These are phyloP conservation scores for Epinephelus lanceolatus DNA, from an alignment of 2,113 vertebrate genomes.

Conservation along the genomic window DNA sequence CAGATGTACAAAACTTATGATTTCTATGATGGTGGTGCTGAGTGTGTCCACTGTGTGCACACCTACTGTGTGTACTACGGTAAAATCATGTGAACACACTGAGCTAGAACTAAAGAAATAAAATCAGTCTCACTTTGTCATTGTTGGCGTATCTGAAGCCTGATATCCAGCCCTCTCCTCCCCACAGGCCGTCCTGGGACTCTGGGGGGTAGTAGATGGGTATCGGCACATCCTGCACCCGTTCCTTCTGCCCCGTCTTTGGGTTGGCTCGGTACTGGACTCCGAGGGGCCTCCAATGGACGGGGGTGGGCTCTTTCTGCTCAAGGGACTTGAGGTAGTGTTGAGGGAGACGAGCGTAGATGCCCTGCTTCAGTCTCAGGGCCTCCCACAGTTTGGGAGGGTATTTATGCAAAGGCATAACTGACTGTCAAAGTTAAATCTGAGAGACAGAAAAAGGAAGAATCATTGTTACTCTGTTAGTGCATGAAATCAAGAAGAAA, in stretches of 20 bases:
- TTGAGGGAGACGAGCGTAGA: constrained; percentile 89
- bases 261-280: constrained; percentile 84
- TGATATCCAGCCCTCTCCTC: constrained; percentile 91
- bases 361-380: constrained; percentile 87
- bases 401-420: constrained; percentile 91
- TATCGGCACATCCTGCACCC: constrained; percentile 92
- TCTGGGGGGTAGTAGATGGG: constrained; percentile 87
- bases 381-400: constrained; percentile 88
- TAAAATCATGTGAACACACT: background rate
- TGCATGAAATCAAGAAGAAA: background rate
- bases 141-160: constrained; percentile 89
- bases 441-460: constrained; percentile 16
- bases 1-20: background rate
- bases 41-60: too few species aligned
- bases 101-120: background rate
- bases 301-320: constrained; percentile 80
- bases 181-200: constrained; percentile 92
- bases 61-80: too few species aligned
- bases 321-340: constrained; percentile 89
- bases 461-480: background rate
- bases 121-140: constrained; percentile 89
- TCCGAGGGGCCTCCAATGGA: constrained; percentile 91
- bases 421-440: constrained; percentile 10
- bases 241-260: constrained; percentile 85
- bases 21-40: background rate